Evolutionary conservation across 1,140 invertebrate genomes (phyloP), one percentile per base, ranked within the genome.

Genomic region (Caenorhabditis remanei): DNA sequence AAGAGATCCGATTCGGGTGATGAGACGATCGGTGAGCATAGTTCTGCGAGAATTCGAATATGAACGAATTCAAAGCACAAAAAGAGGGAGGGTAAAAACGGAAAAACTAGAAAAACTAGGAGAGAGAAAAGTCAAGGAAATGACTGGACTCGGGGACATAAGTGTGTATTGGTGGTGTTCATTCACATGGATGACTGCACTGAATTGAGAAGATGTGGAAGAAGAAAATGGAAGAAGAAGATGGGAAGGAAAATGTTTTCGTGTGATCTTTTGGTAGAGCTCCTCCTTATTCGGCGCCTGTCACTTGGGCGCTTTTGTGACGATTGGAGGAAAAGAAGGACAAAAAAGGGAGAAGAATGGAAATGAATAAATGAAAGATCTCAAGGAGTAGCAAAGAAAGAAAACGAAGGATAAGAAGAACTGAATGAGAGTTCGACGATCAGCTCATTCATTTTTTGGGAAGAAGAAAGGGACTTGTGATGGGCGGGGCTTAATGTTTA

Each of bases 291-390:
- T 79, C 41, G 43, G 46, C 46, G 71, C 67, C 67, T 46, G 65
- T 71, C 40, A 71, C 32, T 40, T 65, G 21, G 63, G 63, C 6
- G 65, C 65, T 46, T 71, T 71, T 71, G 67, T 71, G 67, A 71
- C 67, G 43, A 71, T 43, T 43, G 67, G 19, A 19, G 46, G n/a
- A 71, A 43, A 71, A n/a, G 56, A 21, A 58, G 16, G n/a, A 58
- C 14, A 58, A 63, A 32, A 24, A 14, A 21, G 9, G 24, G 24
- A 63, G 19, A 79, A 50, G 40, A 79, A 4, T 24, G 14, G 71
- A 50, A 79, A 79, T 79, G 46, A 79, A 79, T 79, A 79, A 71
- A 79, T 79, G 71, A 79, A 79, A 46, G 19, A 79, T 79, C 71
- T 79, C 71, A 79, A 79, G 71, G 8, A 79, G 71, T 5, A n/a